phyloP scores from a whole-genome alignment of 2,888 invertebrate genomes.

The Nomada goodeniana region DNA sequence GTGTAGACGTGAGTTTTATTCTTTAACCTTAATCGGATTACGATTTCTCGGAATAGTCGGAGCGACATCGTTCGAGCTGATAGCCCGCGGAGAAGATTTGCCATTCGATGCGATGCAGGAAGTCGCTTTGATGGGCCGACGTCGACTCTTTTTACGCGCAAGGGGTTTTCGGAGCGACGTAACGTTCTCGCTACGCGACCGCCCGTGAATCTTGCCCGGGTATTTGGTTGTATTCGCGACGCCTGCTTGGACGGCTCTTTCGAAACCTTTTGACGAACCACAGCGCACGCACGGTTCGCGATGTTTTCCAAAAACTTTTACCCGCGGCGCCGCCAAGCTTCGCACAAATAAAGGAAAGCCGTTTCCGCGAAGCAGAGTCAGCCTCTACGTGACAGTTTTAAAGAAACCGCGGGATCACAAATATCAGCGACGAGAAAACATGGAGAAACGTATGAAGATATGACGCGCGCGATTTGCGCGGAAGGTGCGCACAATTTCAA shows the following conservation, averaged over 20 bases:
- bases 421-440: too few relatives aligned
- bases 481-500: too few relatives aligned
- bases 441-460: too few relatives aligned
- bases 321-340: too few relatives aligned
- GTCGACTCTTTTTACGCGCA: constrained; percentile 1
- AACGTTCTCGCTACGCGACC: not conserved
- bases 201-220: not conserved
- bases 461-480: too few relatives aligned
- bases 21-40: constrained; percentile 31
- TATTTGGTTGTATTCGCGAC: not conserved
- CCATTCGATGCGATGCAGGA: not conserved
- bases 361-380: not conserved
- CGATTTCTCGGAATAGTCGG: not conserved
- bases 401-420: not conserved
- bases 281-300: not conserved
- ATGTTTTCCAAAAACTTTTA: not conserved
- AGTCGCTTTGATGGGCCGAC: not conserved
- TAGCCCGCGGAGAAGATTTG: not conserved
- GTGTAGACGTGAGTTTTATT: constrained; percentile 58
- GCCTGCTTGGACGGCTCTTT: not conserved
- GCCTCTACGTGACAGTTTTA: constrained; percentile 11
- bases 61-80: not conserved
- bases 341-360: not conserved
- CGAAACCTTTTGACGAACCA: not conserved
- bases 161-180: constrained; percentile 10